Conservation (phyloP, 1,140 invertebrate genomes). For the Pseudomyrmex cubaensis region DNA sequence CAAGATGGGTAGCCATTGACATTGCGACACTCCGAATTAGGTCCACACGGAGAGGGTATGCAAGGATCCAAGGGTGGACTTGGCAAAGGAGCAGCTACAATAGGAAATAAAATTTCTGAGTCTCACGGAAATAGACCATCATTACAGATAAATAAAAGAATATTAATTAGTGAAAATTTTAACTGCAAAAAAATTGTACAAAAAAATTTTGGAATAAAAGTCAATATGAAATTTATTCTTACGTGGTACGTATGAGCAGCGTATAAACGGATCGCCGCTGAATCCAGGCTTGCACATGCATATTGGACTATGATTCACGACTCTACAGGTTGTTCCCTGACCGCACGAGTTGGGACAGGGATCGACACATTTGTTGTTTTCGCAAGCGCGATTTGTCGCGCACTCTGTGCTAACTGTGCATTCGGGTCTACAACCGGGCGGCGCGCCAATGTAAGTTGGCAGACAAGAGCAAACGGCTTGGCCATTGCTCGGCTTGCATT, state of each 20-base stretch:
- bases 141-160: too few species aligned
- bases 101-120: constrained; percentile 10
- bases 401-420: constrained; percentile 92
- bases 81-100: constrained; percentile 51
- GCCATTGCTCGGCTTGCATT: constrained; percentile 90
- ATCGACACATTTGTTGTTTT: constrained; percentile 90
- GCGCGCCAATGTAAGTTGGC: constrained; percentile 88
- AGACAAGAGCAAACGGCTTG: constrained; percentile 89
- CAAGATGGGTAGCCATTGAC: constrained; percentile 87
- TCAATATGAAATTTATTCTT: constrained; percentile 47
- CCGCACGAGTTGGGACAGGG: constrained; percentile 93
- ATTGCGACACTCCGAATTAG: constrained; percentile 84
- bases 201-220: neutral
- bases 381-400: constrained; percentile 90
- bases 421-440: constrained; percentile 92
- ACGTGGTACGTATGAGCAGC: constrained; percentile 82
- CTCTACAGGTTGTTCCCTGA: constrained; percentile 89
- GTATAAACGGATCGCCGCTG: constrained; percentile 91
- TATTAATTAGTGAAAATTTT: neutral
- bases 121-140: neutral
- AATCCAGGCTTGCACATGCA: constrained; percentile 90
- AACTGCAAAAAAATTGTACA: neutral
- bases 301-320: constrained; percentile 90
- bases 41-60: constrained; percentile 88
- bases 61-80: constrained; percentile 82